phyloP scores from a whole-genome alignment of 2,797 vertebrate genomes.

The Sparidentex hasta region DNA sequence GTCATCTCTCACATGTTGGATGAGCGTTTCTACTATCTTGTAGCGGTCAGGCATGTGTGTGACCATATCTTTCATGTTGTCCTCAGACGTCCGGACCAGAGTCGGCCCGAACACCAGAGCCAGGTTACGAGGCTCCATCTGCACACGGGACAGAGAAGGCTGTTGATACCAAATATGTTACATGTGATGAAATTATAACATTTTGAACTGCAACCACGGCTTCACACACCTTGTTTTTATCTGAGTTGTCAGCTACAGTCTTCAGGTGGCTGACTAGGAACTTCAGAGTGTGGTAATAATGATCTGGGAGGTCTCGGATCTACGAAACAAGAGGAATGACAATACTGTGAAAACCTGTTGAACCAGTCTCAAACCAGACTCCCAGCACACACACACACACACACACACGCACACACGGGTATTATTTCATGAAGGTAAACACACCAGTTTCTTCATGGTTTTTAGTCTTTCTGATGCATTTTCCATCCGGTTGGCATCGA shows the following conservation, averaged over 20 bases:
- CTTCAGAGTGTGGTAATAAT: constrained; percentile 97
- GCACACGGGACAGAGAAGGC: not conserved
- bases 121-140: constrained; percentile 99
- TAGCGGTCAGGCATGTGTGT: constrained; percentile 99
- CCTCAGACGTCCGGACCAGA: constrained; percentile 95
- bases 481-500: constrained; percentile 96
- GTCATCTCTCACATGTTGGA: constrained; percentile 91
- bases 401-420: not conserved
- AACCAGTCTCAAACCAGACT: too few species aligned
- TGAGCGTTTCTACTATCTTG: constrained; percentile 97
- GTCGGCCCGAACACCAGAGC: constrained; percentile 98
- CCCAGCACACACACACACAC: not conserved
- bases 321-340: constrained; percentile 52
- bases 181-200: rapidly evolving
- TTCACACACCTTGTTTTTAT: constrained; percentile 95
- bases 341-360: constrained; percentile 36
- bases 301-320: constrained; percentile 95
- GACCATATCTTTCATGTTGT: constrained; percentile 99
- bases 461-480: constrained; percentile 92
- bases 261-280: constrained; percentile 95
- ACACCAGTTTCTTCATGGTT: constrained; percentile 94
- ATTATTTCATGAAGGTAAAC: not conserved
- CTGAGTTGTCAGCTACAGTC: constrained; percentile 93
- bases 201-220: too few species aligned
- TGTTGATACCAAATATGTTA: not conserved